Base-by-base conservation (phyloP, 1,140 invertebrate species). In the Proctacanthus coquilletti region DNA sequence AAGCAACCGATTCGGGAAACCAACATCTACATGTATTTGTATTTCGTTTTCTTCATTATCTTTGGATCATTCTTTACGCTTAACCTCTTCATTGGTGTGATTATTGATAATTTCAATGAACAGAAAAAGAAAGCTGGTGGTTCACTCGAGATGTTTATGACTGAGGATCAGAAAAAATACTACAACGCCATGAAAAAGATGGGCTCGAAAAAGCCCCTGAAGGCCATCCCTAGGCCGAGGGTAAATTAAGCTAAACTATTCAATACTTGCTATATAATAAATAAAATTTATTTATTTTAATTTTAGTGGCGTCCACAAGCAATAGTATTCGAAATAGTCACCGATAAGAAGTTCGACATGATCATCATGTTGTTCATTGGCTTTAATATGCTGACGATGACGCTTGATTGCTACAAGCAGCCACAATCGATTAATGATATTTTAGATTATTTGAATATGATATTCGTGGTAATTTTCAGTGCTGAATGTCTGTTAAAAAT, bases 141-240 rank as follows among this genome's bases (percentile, higher is more conserved):
- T 47, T 96, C 92, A 45, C 70, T 98, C 33, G 93, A 97, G 65
- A 93, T 97, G 88, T 97, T 98, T 71, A 97, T 98, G 93, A 97
- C 93, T 46, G 93, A 98, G 64, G 92, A 97, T 69, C 94, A 98
- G 67, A 98, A 97, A 74, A 98, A 97, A 69, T 98, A 98, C 66
- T 98, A 97, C 70, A 95, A 94, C 65, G 93, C 93, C 38, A 98
- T 98, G 94, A 98, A 98, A 66, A 95, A 96, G 68, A 96, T 98
- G 89, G 87, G 89, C 46, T 91, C 84, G 23, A 97, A 96, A 63
- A 92, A 95, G 65, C 94, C 93, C 27, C 72, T 94, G 55, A 98
- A 98, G 73, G 91, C 93, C 42, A 95, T 93, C 62, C 92, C 93
- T 46, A 78, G 89, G 63, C 93, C 94, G 49, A 87, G 80, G 73